phyloP scores from a whole-genome alignment of 2,888 invertebrate species.

The Ramazzottius varieornatus region DNA sequence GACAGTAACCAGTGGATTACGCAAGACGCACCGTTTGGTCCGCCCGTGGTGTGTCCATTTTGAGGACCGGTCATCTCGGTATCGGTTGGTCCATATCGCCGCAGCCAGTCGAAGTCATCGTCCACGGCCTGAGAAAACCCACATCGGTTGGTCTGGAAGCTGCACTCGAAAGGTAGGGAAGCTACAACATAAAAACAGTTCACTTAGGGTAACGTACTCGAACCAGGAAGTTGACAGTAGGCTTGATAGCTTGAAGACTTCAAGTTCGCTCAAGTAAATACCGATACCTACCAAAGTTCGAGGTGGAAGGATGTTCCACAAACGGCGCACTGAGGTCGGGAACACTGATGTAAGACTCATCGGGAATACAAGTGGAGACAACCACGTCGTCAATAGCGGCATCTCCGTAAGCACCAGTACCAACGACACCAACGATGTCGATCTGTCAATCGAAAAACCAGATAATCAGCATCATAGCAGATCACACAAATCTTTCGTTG shows the following conservation, averaged over 20 bases:
- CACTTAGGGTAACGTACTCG: too few species aligned
- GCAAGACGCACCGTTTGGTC: too few species aligned
- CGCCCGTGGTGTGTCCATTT: too few species aligned
- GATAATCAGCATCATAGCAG: neutral
- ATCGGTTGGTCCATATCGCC: neutral
- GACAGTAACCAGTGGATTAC: too few species aligned
- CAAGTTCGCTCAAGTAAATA: too few species aligned
- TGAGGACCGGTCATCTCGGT: neutral
- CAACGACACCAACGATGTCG: neutral
- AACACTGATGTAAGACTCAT: neutral
- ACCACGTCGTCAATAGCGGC: neutral
- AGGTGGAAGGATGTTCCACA: neutral
- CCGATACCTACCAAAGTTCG: neutral
- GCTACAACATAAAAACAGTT: too few species aligned
- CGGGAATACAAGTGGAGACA: neutral
- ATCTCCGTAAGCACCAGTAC: neutral
- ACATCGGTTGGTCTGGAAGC: neutral
- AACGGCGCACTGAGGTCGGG: neutral
- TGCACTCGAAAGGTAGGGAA: neutral
- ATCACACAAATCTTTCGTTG: neutral
- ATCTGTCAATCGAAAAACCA: neutral
- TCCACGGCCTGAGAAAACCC: neutral
- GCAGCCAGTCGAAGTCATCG: neutral
- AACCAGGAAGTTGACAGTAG: too few species aligned
- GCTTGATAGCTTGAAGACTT: too few species aligned